Percentiles rank a stretch among this genome's conserved stretches.
These are phyloP conservation scores for Rafetus swinhoei DNA, from an alignment of 2,113 vertebrate species.

Conservation along the genomic window DNA sequence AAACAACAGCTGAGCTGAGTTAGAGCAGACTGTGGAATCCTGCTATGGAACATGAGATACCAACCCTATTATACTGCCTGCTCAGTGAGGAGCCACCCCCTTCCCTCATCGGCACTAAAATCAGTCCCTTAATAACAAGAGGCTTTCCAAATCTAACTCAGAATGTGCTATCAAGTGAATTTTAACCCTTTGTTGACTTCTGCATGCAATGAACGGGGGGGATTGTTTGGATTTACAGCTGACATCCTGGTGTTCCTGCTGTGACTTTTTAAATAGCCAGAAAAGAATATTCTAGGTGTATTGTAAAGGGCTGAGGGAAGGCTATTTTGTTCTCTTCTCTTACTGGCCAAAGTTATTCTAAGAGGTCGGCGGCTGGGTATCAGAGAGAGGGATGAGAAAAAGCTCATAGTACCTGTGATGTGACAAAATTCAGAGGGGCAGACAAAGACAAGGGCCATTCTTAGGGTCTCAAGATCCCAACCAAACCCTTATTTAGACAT, in stretches of 20 bases:
- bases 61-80: not conserved
- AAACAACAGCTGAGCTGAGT: conserved; percentile 75
- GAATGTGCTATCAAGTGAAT: not conserved
- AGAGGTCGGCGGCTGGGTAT: not conserved
- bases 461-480: not conserved
- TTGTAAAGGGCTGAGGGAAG: not conserved
- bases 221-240: not conserved
- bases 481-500: not conserved
- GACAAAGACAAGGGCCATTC: not conserved
- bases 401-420: not conserved
- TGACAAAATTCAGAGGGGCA: not conserved
- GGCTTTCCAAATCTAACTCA: not conserved
- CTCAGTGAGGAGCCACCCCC: conserved; percentile 32
- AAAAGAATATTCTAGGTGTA: not conserved
- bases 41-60: conserved; percentile 45
- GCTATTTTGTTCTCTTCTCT: not conserved
- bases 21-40: conserved; percentile 58
- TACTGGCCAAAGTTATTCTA: not conserved
- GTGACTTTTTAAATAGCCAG: not conserved
- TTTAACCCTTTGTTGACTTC: not conserved
- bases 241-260: not conserved
- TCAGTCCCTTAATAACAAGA: not conserved
- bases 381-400: not conserved
- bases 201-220: not conserved
- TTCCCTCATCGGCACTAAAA: not conserved